Conservation (phyloP, 2,888 invertebrate genomes). For the Ceriagrion tenellum region DNA sequence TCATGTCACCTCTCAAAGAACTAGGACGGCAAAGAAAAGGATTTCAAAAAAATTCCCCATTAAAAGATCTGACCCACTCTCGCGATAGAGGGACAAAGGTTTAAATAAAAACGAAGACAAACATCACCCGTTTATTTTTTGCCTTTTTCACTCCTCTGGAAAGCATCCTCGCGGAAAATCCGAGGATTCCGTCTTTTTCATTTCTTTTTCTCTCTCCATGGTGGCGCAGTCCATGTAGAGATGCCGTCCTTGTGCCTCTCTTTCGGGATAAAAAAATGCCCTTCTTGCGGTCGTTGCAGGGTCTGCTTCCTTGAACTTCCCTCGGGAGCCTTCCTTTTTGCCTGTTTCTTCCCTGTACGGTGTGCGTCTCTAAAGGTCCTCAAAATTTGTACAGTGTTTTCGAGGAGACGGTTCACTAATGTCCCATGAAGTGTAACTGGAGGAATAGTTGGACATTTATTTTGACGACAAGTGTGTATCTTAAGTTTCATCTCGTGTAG, state of each 20-base stretch:
- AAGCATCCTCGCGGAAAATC: background rate
- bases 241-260: background rate
- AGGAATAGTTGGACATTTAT: background rate
- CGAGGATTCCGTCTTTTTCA: background rate
- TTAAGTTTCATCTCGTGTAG: too few relatives aligned
- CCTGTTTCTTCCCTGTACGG: background rate
- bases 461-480: background rate
- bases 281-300: background rate
- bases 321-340: background rate
- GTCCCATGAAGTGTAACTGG: background rate
- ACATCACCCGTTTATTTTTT: background rate
- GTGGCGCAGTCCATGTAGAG: background rate
- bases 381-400: background rate
- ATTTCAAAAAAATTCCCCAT: background rate
- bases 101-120: background rate
- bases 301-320: background rate
- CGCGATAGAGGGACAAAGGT: background rate
- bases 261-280: background rate
- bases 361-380: too few relatives aligned
- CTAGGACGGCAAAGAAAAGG: background rate
- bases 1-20: background rate
- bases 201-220: background rate
- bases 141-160: background rate
- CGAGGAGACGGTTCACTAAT: background rate
- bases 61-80: constrained; percentile 1